These are phyloP conservation scores for Tragelaphus oryx DNA, from an alignment of 2,797 vertebrate species.

Conservation along the genomic window DNA sequence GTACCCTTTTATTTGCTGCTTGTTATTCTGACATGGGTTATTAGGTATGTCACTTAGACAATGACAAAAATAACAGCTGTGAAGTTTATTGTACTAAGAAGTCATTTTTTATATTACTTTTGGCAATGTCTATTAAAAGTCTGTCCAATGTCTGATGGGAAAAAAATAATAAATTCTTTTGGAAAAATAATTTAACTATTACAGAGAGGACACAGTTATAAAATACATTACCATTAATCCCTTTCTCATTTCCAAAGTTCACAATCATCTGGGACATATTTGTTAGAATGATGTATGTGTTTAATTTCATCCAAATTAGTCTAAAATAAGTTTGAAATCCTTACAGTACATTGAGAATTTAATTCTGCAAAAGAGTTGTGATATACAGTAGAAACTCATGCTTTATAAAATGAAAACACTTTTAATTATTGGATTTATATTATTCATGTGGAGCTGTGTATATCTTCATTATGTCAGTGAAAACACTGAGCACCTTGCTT, in stretches of 20 bases:
- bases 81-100: slow-evolving; percentile 65
- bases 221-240: slow-evolving; percentile 78
- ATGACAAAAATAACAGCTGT: slow-evolving; percentile 60
- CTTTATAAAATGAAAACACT: slow-evolving; percentile 25
- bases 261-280: slow-evolving; percentile 72
- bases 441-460: background rate
- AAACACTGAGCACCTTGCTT: slow-evolving; percentile 7
- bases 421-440: slow-evolving; percentile 15
- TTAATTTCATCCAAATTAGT: slow-evolving; percentile 78
- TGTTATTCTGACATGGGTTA: slow-evolving; percentile 54
- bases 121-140: slow-evolving; percentile 57
- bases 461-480: slow-evolving; percentile 36
- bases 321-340: slow-evolving; percentile 71
- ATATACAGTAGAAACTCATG: slow-evolving; percentile 43
- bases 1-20: background rate
- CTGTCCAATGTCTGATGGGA: slow-evolving; percentile 68
- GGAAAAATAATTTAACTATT: slow-evolving; percentile 75
- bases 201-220: slow-evolving; percentile 73
- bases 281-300: slow-evolving; percentile 79
- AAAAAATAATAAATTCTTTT: slow-evolving; percentile 68
- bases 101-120: slow-evolving; percentile 68
- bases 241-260: slow-evolving; percentile 72
- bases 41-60: slow-evolving; percentile 46
- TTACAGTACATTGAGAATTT: slow-evolving; percentile 60
- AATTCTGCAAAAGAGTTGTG: slow-evolving; percentile 48